Evolutionary conservation across 2,888 invertebrate species (phyloP).

Genomic region (Andrena marginata): DNA sequence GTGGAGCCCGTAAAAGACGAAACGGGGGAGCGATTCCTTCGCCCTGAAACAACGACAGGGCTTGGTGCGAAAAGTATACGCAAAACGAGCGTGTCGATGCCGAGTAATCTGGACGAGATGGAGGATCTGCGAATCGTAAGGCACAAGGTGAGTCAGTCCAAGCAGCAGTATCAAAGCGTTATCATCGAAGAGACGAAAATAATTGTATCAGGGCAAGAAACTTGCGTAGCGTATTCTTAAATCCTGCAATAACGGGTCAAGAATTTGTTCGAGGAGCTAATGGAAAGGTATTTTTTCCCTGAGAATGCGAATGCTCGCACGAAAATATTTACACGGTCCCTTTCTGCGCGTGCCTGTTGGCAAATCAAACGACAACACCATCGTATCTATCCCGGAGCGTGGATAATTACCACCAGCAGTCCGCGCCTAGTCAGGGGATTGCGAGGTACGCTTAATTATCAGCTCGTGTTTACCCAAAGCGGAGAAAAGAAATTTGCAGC

Average conservation of each 20-base stretch:
- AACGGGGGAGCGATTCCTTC: slow-evolving; percentile 1
- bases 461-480: slow-evolving; percentile 13
- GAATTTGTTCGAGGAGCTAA: too few species aligned
- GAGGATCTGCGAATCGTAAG: slow-evolving; percentile 86
- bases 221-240: too few species aligned
- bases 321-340: not conserved
- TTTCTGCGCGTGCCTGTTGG: not conserved
- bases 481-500: slow-evolving; percentile 1
- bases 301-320: too few species aligned
- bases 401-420: slow-evolving; percentile 34
- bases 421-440: not conserved
- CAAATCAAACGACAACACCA: slow-evolving; percentile 43
- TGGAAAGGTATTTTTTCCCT: too few species aligned
- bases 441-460: slow-evolving; percentile 15
- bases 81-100: slow-evolving; percentile 90
- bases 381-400: slow-evolving; percentile 23
- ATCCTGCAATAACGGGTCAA: too few species aligned
- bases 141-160: slow-evolving; percentile 74
- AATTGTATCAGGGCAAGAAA: too few species aligned
- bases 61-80: slow-evolving; percentile 44
- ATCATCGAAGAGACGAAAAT: not conserved
- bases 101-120: slow-evolving; percentile 89
- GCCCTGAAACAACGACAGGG: not conserved
- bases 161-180: not conserved
- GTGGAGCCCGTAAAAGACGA: slow-evolving; percentile 2